Percentiles rank a stretch among this genome's conserved stretches.
phyloP scores from a whole-genome alignment of 1,140 invertebrate genomes.

The Drosophila bipectinata region DNA sequence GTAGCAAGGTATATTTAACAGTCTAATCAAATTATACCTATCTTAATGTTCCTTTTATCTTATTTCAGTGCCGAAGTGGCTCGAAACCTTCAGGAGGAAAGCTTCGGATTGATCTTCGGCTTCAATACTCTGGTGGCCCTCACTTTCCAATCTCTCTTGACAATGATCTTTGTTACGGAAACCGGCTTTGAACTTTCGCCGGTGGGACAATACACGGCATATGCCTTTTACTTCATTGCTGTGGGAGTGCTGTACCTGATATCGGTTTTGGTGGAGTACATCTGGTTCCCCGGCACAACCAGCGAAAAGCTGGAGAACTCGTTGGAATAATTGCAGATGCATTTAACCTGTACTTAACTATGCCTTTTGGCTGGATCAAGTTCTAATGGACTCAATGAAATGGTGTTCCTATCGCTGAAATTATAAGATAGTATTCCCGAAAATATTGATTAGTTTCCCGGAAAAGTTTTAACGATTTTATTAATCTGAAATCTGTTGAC shows the following conservation, averaged over 20 bases:
- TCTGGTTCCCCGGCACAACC: slow-evolving; percentile 26
- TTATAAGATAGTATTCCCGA: slow-evolving; percentile 29
- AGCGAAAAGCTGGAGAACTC: slow-evolving; percentile 44
- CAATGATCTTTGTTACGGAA: slow-evolving; percentile 87
- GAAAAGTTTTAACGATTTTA: slow-evolving; percentile 1
- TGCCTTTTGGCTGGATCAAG: neutral
- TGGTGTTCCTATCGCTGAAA: slow-evolving; percentile 21
- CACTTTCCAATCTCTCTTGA: slow-evolving; percentile 91
- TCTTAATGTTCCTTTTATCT: neutral
- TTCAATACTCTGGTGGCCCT: slow-evolving; percentile 94
- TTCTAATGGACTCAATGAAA: slow-evolving; percentile 11
- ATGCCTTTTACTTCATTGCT: slow-evolving; percentile 82
- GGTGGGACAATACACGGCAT: slow-evolving; percentile 84
- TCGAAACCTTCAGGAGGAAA: slow-evolving; percentile 90
- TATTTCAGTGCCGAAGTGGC: slow-evolving; percentile 92
- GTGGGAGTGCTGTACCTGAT: slow-evolving; percentile 66
- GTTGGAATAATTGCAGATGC: slow-evolving; percentile 39
- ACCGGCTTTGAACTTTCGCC: slow-evolving; percentile 82
- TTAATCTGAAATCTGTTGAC: slow-evolving; percentile 4
- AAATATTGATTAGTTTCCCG: slow-evolving; percentile 3
- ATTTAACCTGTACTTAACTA: slow-evolving; percentile 37
- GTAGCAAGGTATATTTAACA: slow-evolving; percentile 88
- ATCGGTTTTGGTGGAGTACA: slow-evolving; percentile 68
- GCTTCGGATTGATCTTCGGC: slow-evolving; percentile 95
- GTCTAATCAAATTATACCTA: neutral